Conservation (phyloP, 2,888 invertebrate genomes). For the Allophyes oxyacanthae region DNA sequence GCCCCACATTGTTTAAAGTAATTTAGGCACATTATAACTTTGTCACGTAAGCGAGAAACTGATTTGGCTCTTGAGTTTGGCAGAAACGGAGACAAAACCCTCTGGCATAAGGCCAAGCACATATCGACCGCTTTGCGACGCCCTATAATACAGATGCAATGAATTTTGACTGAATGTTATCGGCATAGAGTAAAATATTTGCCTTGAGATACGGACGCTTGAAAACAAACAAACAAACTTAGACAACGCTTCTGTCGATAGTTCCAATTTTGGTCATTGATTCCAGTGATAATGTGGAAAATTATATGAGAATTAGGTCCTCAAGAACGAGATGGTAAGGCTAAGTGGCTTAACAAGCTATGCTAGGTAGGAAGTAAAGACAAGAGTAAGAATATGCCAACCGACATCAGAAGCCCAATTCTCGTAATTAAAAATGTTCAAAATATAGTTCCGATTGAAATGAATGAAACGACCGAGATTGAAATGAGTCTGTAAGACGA, state of each 20-base stretch:
- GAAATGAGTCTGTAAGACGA: no score
- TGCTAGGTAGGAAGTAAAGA: no score
- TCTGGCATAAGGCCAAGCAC: conserved; percentile 71
- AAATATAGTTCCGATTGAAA: no score
- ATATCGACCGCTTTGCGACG: conserved; percentile 66
- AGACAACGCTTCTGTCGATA: conserved; percentile 4
- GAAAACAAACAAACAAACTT: conserved; percentile 16
- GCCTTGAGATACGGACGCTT: conserved; percentile 12
- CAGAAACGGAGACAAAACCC: conserved; percentile 48
- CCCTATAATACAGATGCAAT: conserved; percentile 59
- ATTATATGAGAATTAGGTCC: no score
- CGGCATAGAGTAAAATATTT: conserved; percentile 25
- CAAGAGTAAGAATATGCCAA: no score
- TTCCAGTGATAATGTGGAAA: background rate
- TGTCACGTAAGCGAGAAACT: conserved; percentile 48
- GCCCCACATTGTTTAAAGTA: conserved; percentile 38
- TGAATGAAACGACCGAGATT: no score
- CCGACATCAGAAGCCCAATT: no score
- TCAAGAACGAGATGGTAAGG: no score
- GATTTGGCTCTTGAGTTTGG: conserved; percentile 56
- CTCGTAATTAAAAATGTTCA: no score
- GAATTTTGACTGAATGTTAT: conserved; percentile 58
- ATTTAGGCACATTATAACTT: conserved; percentile 53
- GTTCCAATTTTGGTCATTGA: conserved; percentile 20
- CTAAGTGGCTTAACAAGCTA: no score